Percentiles rank a stretch among this genome's conserved stretches.
These are phyloP conservation scores for Gasteruption jaculator DNA, from an alignment of 2,888 invertebrate genomes.

Conservation along the genomic window DNA sequence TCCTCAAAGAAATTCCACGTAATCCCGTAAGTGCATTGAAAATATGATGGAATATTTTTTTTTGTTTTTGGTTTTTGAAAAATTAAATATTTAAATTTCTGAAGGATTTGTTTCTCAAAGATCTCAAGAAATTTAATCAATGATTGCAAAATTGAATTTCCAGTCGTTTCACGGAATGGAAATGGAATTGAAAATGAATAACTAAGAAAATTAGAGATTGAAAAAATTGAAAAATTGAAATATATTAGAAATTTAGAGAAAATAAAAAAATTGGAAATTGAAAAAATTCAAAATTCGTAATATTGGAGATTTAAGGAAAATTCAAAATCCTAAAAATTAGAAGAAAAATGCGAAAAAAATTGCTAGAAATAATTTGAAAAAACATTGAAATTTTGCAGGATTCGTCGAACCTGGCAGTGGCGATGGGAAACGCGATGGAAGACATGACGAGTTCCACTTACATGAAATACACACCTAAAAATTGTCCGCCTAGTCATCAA, in stretches of 20 bases:
- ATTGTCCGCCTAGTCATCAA: slow-evolving; percentile 63
- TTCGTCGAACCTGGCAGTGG: slow-evolving; percentile 73
- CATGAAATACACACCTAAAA: slow-evolving; percentile 72
- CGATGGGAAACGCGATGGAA: slow-evolving; percentile 90
- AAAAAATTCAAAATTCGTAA: no score
- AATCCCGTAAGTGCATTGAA: slow-evolving; percentile 56
- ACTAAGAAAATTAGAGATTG: no score
- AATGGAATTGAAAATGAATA: slow-evolving; percentile 7
- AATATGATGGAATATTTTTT: no score
- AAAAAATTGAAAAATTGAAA: no score
- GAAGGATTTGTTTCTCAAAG: no score
- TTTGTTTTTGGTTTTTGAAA: not conserved
- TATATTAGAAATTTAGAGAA: no score
- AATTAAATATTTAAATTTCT: not conserved
- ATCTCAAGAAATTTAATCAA: no score
- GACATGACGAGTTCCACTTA: slow-evolving; percentile 88
- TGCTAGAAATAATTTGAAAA: not conserved
- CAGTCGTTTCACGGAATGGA: slow-evolving; percentile 11
- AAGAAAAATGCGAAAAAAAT: not conserved
- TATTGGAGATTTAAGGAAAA: not conserved
- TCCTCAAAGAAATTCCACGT: slow-evolving; percentile 66
- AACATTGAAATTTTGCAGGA: slow-evolving; percentile 51
- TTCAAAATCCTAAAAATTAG: not conserved
- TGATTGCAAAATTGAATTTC: not conserved
- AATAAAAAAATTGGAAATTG: no score